Percentiles rank a stretch among this genome's conserved stretches.
phyloP scores from a whole-genome alignment of 1,140 invertebrate species.

The Wasmannia auropunctata region DNA sequence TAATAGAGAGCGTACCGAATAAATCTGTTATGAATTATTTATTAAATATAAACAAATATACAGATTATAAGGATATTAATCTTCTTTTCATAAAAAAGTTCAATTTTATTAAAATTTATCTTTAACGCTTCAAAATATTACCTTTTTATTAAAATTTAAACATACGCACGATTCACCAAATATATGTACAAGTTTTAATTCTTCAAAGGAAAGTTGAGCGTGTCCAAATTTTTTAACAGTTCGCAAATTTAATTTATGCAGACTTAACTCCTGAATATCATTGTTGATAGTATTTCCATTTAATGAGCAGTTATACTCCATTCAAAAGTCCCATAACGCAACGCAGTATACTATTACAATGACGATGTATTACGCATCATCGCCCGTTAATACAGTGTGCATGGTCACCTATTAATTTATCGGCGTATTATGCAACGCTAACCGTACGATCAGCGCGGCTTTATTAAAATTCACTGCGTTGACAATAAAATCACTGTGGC shows the following conservation, averaged over 20 bases:
- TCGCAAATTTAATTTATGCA: background rate
- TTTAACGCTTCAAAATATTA: no score
- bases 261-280: background rate
- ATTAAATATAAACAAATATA: background rate
- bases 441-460: conserved; percentile 51
- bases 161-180: background rate
- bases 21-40: background rate
- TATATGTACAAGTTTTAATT: background rate
- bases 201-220: background rate
- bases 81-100: background rate
- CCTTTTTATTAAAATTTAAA: background rate
- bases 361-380: conserved; percentile 61
- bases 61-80: background rate
- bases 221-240: conserved; percentile 11
- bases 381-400: conserved; percentile 24
- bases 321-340: conserved; percentile 59
- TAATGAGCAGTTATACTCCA: conserved; percentile 61
- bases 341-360: conserved; percentile 51
- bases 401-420: conserved; percentile 68
- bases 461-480: conserved; percentile 61
- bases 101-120: background rate
- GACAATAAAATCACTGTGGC: conserved; percentile 44
- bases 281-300: conserved; percentile 13
- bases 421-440: conserved; percentile 69
- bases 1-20: background rate